Evolutionary conservation across 2,797 vertebrate genomes (phyloP), one percentile per base, ranked within the genome.

Genomic region (Hippoglossus hippoglossus): DNA sequence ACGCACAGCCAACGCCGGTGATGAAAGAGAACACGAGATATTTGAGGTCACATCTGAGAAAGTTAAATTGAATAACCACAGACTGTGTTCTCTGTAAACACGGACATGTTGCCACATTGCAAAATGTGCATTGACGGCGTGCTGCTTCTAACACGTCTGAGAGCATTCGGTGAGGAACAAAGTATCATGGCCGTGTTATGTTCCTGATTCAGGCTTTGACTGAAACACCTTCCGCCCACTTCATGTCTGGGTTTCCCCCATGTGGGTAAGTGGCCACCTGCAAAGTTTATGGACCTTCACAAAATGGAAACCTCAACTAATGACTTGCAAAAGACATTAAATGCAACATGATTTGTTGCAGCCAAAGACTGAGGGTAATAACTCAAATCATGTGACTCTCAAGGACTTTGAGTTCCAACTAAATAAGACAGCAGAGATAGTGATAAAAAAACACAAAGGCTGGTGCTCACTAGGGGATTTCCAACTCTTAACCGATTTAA

Each of bases 1-100:
- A 72, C 80, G 49, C 53, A 6, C 61, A 63, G 76, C 51, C 36
- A 71, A 65, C 0, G 26, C 58, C n/a, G 39, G 65, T 66, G 73
- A 89, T 80, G 80, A 85, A 69, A 82, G 69, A 68, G 69, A 77
- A 75, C 56, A 21, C 46, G 25, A 57, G 81, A 82, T 47, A 52
- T 73, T 74, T 82, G 66, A 82, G 79, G 70, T 83, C 71, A 68
- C 58, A 73, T 78, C 54, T 67, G 67, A 79, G 59, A 65, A 66
- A 82, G 58, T 58, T 61, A 16, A 26, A 64, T 13, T 76, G 54
- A 79, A 83, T 79, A 15, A 71, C 60, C 61, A 51, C 77, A 70
- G 53, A 53, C 44, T 54, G 66, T 46, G 67, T 63, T 80, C 60
- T 51, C 31, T 65, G 58, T 58, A 83, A 85, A 79, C 60, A 79